Evolutionary conservation across 1,140 invertebrate species (phyloP).

Genomic region (Eriocheir sinensis): DNA sequence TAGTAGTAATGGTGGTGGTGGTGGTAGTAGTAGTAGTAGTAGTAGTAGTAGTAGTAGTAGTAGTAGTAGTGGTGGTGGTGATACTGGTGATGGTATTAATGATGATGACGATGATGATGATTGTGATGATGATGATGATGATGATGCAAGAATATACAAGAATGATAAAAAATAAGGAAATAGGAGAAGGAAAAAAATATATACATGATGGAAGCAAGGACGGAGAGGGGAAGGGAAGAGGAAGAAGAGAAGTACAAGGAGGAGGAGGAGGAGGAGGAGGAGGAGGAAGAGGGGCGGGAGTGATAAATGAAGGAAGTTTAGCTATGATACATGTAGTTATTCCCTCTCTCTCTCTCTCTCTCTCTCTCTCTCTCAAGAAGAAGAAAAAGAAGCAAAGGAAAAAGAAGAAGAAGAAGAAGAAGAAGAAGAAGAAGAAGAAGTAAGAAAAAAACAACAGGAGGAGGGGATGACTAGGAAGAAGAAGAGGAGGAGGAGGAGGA

Average conservation of each 20-base stretch:
- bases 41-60: constrained; percentile 40
- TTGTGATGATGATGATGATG: background rate
- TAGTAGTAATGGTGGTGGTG: constrained; percentile 21
- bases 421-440: background rate
- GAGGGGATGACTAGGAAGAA: background rate
- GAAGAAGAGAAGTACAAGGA: too few relatives aligned
- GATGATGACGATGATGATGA: background rate
- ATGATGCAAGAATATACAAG: background rate
- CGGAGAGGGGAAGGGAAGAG: too few relatives aligned
- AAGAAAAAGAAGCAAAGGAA: background rate
- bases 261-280: too few relatives aligned
- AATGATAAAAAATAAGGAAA: too few relatives aligned
- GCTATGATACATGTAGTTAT: too few relatives aligned
- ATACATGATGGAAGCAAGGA: too few relatives aligned
- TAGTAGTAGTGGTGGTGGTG: constrained; percentile 13
- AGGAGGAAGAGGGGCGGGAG: too few relatives aligned
- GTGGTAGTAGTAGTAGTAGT: constrained; percentile 35
- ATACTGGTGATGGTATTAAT: background rate
- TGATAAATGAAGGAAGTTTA: too few relatives aligned
- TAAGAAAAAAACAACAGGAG: background rate
- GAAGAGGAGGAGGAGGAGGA: background rate
- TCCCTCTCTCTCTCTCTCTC: too few relatives aligned
- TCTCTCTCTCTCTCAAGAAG: too few relatives aligned
- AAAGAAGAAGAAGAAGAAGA: background rate
- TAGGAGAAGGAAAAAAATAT: too few relatives aligned